phyloP scores from a whole-genome alignment of 2,113 vertebrate genomes.

The Cyphomyrus plagiostoma region DNA sequence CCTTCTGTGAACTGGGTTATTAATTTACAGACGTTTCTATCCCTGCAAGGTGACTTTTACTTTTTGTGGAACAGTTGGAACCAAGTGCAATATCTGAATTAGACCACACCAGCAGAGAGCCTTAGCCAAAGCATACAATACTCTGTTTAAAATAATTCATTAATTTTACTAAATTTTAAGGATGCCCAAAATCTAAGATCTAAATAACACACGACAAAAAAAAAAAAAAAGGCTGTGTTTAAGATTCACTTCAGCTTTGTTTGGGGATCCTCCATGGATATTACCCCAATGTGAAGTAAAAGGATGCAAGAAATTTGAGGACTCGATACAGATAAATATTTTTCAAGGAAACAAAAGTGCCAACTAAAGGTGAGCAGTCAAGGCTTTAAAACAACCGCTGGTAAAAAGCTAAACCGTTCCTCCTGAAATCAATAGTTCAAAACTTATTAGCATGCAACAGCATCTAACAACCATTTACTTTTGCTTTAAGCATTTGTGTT shows the following conservation, averaged over 20 bases:
- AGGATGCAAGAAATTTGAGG: neutral
- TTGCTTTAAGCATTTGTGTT: neutral
- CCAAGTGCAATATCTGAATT: neutral
- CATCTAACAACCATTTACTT: slow-evolving; percentile 4
- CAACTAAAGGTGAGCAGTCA: neutral
- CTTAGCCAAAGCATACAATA: neutral
- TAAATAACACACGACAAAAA: neutral
- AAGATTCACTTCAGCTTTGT: neutral
- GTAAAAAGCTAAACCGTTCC: neutral
- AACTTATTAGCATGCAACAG: slow-evolving; percentile 6
- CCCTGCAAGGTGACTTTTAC: neutral
- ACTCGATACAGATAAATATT: neutral
- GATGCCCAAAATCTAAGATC: neutral
- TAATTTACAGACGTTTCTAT: neutral
- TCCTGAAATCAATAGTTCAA: neutral
- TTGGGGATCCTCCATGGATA: neutral
- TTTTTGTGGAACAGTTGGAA: neutral
- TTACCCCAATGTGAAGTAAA: neutral
- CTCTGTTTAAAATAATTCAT: neutral
- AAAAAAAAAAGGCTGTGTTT: neutral
- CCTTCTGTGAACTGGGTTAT: neutral
- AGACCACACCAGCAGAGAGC: neutral
- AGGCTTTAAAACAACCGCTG: neutral
- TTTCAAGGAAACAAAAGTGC: neutral
- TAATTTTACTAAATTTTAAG: neutral